Evolutionary conservation across 2,113 vertebrate genomes (phyloP).

Genomic region (Deroptyus accipitrinus): DNA sequence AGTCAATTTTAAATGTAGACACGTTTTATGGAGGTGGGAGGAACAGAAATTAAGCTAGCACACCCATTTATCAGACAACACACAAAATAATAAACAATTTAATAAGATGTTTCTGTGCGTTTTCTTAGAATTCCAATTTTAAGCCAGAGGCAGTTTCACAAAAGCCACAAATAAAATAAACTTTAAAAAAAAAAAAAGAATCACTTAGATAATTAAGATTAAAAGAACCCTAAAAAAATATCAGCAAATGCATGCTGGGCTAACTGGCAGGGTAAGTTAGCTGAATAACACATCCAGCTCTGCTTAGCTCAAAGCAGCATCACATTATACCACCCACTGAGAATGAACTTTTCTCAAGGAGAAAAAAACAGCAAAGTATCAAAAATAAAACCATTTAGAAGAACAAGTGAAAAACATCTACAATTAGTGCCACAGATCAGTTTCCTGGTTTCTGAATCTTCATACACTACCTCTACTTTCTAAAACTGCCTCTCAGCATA

Average conservation of each 20-base stretch:
- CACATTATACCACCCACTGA: background rate
- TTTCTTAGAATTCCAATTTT: background rate
- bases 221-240: background rate
- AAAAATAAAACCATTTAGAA: background rate
- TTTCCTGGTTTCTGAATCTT: background rate
- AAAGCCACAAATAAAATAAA: background rate
- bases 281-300: background rate
- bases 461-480: background rate
- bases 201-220: background rate
- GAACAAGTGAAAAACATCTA: background rate
- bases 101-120: background rate
- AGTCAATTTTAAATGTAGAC: background rate
- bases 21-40: background rate
- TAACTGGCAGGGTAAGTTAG: background rate
- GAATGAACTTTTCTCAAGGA: background rate
- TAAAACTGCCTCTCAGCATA: background rate
- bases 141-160: background rate
- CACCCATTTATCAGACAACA: background rate
- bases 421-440: background rate
- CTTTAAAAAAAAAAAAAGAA: background rate
- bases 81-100: background rate
- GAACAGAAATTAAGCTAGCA: background rate
- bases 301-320: background rate
- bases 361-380: background rate
- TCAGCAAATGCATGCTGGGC: background rate